Percentiles rank a stretch among this genome's conserved stretches.
phyloP scores from a whole-genome alignment of 1,140 invertebrate genomes.

The Sipha flava region DNA sequence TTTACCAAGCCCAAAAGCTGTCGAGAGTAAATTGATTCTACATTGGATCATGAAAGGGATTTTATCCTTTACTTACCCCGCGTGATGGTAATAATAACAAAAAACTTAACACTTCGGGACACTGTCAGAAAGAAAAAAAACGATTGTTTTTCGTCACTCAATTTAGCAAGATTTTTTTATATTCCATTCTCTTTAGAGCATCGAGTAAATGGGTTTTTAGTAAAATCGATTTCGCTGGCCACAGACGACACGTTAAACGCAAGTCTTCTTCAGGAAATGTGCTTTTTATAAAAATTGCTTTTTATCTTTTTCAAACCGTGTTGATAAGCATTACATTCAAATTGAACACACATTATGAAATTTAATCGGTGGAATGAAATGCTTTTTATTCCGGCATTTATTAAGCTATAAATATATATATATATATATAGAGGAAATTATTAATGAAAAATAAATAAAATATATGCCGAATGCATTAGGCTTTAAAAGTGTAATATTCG shows the following conservation, averaged over 20 bases:
- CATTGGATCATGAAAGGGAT: not conserved
- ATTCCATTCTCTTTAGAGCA: not conserved
- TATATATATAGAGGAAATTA: not conserved
- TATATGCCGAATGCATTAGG: not conserved
- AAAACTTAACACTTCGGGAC: not conserved
- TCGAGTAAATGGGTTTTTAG: conserved; percentile 12
- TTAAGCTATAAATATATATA: no score
- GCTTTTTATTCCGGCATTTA: not conserved
- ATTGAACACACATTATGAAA: not conserved
- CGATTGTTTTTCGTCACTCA: conserved; percentile 23
- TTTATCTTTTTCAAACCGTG: not conserved
- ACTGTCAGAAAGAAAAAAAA: not conserved
- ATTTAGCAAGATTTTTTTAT: conserved; percentile 13
- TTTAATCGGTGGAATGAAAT: not conserved
- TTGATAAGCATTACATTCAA: not conserved
- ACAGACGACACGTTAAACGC: not conserved
- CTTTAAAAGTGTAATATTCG: no score
- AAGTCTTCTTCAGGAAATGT: not conserved
- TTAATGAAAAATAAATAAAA: not conserved
- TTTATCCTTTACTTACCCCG: not conserved
- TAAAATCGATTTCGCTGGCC: conserved; percentile 11
- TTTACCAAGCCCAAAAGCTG: not conserved
- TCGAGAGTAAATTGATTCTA: not conserved
- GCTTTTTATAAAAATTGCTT: not conserved
- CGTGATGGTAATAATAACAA: not conserved